These are phyloP conservation scores for Plutomurus gul DNA, from an alignment of 1,140 invertebrate genomes.

Conservation along the genomic window DNA sequence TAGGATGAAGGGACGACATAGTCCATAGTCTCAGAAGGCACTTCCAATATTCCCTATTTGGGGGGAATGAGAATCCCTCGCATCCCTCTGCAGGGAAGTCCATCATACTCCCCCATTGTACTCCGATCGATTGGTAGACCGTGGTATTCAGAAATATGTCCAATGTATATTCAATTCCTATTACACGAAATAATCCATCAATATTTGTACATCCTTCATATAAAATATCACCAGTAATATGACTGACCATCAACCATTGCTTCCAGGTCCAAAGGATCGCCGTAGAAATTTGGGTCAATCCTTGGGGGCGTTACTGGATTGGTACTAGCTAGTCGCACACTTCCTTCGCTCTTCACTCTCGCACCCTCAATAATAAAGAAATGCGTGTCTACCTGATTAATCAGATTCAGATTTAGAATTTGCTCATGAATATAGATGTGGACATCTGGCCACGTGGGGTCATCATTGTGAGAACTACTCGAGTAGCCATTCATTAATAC, in stretches of 20 bases:
- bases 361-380: constrained; percentile 9
- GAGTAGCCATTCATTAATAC: constrained; percentile 14
- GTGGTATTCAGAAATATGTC: constrained; percentile 51
- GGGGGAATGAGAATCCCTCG: constrained; percentile 15
- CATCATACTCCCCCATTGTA: constrained; percentile 52
- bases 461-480: not conserved
- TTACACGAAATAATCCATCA: too few species aligned
- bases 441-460: constrained; percentile 31
- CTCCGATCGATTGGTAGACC: constrained; percentile 54
- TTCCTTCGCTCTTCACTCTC: constrained; percentile 47
- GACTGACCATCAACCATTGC: constrained; percentile 55
- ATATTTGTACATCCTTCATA: too few species aligned
- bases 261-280: constrained; percentile 52
- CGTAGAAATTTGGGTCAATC: constrained; percentile 62
- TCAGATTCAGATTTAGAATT: not conserved
- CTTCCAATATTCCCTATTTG: constrained; percentile 54
- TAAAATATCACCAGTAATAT: too few species aligned
- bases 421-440: constrained; percentile 20
- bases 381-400: not conserved
- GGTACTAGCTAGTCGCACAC: constrained; percentile 54
- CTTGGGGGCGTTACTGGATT: constrained; percentile 61
- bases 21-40: constrained; percentile 55
- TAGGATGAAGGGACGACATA: constrained; percentile 63
- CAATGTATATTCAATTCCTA: constrained; percentile 42
- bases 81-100: constrained; percentile 34